Evolutionary conservation across 2,797 vertebrate genomes (phyloP), one percentile per base, ranked within the genome.

Genomic region (Labroides dimidiatus): DNA sequence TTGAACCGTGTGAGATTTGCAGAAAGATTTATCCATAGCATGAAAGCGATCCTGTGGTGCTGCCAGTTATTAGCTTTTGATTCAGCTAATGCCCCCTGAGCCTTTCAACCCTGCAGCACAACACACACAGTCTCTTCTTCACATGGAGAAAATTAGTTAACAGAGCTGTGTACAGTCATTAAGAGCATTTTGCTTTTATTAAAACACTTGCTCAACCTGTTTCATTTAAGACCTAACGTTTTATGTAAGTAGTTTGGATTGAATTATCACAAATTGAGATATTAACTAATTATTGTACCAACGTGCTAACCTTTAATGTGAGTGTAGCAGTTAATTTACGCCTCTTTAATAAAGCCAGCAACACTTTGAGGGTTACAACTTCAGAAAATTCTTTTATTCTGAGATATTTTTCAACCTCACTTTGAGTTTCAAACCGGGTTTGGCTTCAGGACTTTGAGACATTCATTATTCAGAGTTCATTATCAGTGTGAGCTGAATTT

Each of bases 21-120:
- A 52, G 37, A 62, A 39, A 39, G n/a, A 42, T 44, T 63, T 11
- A 20, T 47, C 36, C 10, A 45, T 1, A 3, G 9, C 64, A 53
- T 74, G 54, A 85, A 61, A 76, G 62, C 44, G 36, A 53, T 49
- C 33, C 12, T 45, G 49, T 30, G 58, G 66, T 41, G 83, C 85
- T 72, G 63, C 80, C 65, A 76, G 55, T 79, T 76, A 68, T 61
- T 78, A 62, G 73, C 66, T 80, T 75, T 81, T 80, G 68, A 82
- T 75, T 65, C 62, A 51, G 33, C 67, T 73, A 81, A 80, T 80
- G 75, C 70, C 71, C 66, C 62, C 68, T 10, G 66, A 69, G 84
- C 79, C 81, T 72, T 80, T 87, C 50, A 87, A 80, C 79, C 76
- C 77, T 44, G 4, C 13, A 49, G 11, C 1, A 10, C 61, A 4